Conservation (phyloP, 2,797 vertebrate species). For the Pseudomugil tenellus region DNA sequence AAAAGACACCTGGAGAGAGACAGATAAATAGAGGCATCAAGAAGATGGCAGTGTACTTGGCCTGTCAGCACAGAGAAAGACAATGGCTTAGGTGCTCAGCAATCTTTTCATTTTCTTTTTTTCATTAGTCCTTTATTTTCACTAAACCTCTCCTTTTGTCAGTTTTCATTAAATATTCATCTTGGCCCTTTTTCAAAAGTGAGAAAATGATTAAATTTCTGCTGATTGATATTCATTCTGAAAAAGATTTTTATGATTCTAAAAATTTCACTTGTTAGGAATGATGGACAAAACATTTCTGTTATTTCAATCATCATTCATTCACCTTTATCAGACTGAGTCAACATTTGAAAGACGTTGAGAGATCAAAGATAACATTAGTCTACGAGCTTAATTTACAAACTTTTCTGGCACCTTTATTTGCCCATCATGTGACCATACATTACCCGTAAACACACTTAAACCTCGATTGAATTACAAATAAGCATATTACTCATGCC, state of each 20-base stretch:
- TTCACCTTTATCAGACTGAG: neutral
- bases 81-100: conserved; percentile 42
- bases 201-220: neutral
- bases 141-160: conserved; percentile 26
- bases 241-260: neutral
- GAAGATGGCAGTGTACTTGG: conserved; percentile 28
- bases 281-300: neutral
- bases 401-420: conserved; percentile 1
- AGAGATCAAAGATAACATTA: neutral
- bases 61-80: conserved; percentile 41
- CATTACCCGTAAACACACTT: neutral
- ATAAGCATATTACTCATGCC: conserved; percentile 44
- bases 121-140: conserved; percentile 25
- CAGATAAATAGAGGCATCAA: conserved; percentile 60
- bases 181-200: conserved; percentile 4
- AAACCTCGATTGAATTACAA: conserved; percentile 25
- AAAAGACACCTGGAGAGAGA: conserved; percentile 67
- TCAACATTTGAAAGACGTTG: conserved; percentile 1
- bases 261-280: neutral
- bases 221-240: neutral
- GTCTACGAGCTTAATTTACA: conserved; percentile 5
- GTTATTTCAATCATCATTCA: neutral
- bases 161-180: conserved; percentile 31
- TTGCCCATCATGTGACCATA: neutral
- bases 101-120: conserved; percentile 19